These are phyloP conservation scores for Megalopta genalis DNA, from an alignment of 1,140 invertebrate species.

Conservation along the genomic window DNA sequence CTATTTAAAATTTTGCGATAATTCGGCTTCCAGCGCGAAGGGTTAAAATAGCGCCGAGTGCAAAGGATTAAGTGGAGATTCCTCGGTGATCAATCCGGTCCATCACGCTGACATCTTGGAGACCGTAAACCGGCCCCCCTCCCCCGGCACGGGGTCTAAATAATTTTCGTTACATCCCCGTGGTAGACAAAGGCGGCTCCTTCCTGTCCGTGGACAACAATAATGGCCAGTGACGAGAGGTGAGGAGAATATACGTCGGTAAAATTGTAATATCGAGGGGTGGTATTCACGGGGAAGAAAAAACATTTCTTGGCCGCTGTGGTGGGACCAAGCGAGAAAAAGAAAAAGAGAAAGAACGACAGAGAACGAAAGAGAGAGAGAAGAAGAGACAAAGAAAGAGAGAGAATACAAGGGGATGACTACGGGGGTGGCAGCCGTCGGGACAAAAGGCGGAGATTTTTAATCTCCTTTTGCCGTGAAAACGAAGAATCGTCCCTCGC, in stretches of 20 bases:
- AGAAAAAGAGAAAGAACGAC: too few species aligned
- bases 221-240: neutral
- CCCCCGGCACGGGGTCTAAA: too few species aligned
- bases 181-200: too few species aligned
- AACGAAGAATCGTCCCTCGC: constrained; percentile 31
- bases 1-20: too few species aligned
- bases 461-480: constrained; percentile 30
- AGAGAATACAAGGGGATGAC: neutral
- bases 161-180: too few species aligned
- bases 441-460: constrained; percentile 28
- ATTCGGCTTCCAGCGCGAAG: too few species aligned
- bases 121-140: too few species aligned
- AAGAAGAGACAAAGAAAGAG: constrained; percentile 24
- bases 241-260: neutral
- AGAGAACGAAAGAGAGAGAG: neutral
- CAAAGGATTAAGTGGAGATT: too few species aligned
- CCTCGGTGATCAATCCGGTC: too few species aligned
- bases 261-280: neutral
- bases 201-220: neutral
- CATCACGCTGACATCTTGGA: too few species aligned
- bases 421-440: neutral
- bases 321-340: neutral
- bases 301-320: constrained; percentile 12
- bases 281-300: neutral
- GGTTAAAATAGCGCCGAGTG: too few species aligned